Evolutionary conservation across 2,113 vertebrate species (phyloP).

Genomic region (Antigone vipio): DNA sequence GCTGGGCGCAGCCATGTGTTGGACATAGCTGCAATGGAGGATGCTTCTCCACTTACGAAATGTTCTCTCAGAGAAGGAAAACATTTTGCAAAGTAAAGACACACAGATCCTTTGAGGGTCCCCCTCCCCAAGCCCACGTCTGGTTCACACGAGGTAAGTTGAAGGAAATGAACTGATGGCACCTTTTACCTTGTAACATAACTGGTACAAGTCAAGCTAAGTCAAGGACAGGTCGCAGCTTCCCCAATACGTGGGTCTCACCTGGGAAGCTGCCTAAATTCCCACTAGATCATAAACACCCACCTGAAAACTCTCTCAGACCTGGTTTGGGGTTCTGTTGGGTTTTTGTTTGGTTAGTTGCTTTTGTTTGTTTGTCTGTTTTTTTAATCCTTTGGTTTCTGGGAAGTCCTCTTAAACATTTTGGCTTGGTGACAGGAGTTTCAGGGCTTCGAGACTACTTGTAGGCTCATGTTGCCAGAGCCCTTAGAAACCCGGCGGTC

Average conservation of each 20-base stretch:
- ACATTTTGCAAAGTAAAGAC: not conserved
- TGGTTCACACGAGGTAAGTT: not conserved
- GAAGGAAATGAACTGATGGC: not conserved
- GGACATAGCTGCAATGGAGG: no score
- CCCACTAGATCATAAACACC: not conserved
- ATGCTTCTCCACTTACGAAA: not conserved
- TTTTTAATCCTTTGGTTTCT: not conserved
- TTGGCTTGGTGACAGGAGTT: not conserved
- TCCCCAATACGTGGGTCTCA: not conserved
- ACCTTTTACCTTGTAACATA: not conserved
- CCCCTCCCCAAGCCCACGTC: accelerated
- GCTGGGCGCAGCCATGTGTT: not conserved
- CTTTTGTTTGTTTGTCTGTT: accelerated
- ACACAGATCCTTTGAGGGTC: not conserved
- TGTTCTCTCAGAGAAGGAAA: not conserved
- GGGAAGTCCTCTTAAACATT: not conserved
- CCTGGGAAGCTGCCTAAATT: not conserved
- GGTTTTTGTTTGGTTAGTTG: not conserved
- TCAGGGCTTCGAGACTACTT: not conserved
- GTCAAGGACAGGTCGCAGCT: not conserved
- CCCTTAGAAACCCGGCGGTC: not conserved
- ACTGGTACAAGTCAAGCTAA: not conserved
- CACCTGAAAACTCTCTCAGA: not conserved
- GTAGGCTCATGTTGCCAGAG: not conserved
- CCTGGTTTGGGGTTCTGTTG: not conserved